These are phyloP conservation scores for Scaeva pyrastri DNA, from an alignment of 2,888 invertebrate species.

Conservation along the genomic window DNA sequence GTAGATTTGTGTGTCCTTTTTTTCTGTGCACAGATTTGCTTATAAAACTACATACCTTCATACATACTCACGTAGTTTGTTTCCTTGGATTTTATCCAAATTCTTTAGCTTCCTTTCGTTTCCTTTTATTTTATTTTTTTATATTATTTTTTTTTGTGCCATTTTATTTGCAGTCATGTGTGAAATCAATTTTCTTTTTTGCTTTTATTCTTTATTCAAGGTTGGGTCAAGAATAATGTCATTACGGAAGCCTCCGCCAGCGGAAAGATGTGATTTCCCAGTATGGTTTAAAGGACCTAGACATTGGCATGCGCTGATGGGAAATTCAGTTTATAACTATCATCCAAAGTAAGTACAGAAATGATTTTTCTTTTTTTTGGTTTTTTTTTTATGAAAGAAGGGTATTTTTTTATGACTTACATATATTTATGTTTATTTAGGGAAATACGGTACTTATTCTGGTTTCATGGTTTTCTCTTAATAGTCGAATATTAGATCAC, in stretches of 20 bases:
- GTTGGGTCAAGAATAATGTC: constrained; percentile 84
- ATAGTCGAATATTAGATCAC: not conserved
- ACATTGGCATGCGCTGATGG: constrained; percentile 96
- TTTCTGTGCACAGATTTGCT: not conserved
- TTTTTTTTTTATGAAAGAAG: not conserved
- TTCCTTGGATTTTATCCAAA: constrained; percentile 49
- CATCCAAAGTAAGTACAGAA: constrained; percentile 86
- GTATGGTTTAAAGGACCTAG: constrained; percentile 92
- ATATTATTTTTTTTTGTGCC: constrained; percentile 42
- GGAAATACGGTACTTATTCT: constrained; percentile 1
- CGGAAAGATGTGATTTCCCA: constrained; percentile 91
- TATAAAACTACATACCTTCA: not conserved
- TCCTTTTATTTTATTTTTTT: no score
- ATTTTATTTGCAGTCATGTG: constrained; percentile 63
- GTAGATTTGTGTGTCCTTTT: constrained; percentile 6
- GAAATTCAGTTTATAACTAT: constrained; percentile 93
- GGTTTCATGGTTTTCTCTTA: constrained; percentile 6
- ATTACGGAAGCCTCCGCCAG: constrained; percentile 83
- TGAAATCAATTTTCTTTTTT: constrained; percentile 68
- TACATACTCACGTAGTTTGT: constrained; percentile 6
- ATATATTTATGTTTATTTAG: not conserved
- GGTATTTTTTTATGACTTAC: constrained; percentile 15
- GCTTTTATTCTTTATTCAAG: constrained; percentile 77
- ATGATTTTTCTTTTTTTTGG: not conserved
- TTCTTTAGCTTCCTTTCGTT: constrained; percentile 39